Percentiles rank a stretch among this genome's conserved stretches.
Conservation (phyloP, 2,797 vertebrate genomes). For the Gephyroberyx darwinii region DNA sequence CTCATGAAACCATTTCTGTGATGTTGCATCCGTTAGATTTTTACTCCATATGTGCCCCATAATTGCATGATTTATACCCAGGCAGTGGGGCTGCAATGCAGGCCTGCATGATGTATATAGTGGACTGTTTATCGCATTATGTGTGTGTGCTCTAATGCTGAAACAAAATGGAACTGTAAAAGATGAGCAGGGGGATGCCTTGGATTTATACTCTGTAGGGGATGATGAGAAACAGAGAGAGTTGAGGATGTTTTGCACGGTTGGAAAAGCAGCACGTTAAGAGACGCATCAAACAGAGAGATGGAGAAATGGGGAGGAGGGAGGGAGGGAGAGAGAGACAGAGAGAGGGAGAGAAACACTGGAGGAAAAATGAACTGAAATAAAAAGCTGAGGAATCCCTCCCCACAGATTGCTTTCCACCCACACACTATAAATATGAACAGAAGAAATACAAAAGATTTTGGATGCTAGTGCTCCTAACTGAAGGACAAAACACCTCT, state of each 20-base stretch:
- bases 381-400: neutral
- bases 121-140: constrained; percentile 42
- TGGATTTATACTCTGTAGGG: constrained; percentile 25
- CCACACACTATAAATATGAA: constrained; percentile 24
- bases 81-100: neutral
- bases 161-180: constrained; percentile 41
- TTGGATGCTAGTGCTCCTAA: constrained; percentile 23
- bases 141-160: constrained; percentile 16
- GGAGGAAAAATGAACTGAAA: neutral
- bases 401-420: constrained; percentile 13
- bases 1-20: constrained; percentile 27
- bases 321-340: neutral
- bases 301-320: constrained; percentile 1
- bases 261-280: neutral
- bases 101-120: constrained; percentile 22
- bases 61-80: constrained; percentile 46
- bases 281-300: constrained; percentile 6
- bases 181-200: constrained; percentile 16
- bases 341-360: neutral
- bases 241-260: neutral
- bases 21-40: constrained; percentile 23
- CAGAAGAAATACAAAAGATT: constrained; percentile 2
- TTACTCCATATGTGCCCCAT: constrained; percentile 23
- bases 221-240: neutral
- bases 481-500: neutral